These are phyloP conservation scores for Excalfactoria chinensis DNA, from an alignment of 2,113 vertebrate species.

Conservation along the genomic window DNA sequence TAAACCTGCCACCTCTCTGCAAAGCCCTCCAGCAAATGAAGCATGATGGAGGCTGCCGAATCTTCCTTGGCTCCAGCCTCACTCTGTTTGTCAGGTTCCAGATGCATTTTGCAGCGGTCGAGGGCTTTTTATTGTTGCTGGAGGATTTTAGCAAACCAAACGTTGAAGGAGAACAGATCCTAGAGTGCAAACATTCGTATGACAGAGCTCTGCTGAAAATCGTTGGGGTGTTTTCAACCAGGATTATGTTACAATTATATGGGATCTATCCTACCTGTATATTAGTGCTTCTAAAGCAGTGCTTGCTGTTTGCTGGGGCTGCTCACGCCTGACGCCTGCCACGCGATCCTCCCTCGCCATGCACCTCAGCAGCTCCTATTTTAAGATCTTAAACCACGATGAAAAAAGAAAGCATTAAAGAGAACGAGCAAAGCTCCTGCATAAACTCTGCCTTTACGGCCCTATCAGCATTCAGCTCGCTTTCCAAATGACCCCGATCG, in stretches of 20 bases:
- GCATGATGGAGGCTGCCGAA: conserved; percentile 14
- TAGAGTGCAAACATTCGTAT: background rate
- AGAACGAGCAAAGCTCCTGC: background rate
- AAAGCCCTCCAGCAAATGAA: conserved; percentile 51
- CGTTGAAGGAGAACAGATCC: conserved; percentile 23
- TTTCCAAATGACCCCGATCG: background rate
- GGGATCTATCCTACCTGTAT: background rate
- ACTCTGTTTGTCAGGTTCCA: conserved; percentile 43
- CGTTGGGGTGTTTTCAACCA: conserved; percentile 22
- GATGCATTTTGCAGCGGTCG: conserved; percentile 3
- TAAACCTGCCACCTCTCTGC: conserved; percentile 25
- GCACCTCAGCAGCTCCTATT: conserved; percentile 33
- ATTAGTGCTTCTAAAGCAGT: background rate
- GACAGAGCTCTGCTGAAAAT: conserved; percentile 11
- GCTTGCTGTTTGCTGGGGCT: background rate
- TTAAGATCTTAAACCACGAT: background rate
- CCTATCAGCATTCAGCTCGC: conserved; percentile 10
- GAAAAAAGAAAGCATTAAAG: background rate
- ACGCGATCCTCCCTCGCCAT: conserved; percentile 10
- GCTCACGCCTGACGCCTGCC: background rate
- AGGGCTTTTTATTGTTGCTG: background rate
- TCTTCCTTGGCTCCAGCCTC: background rate
- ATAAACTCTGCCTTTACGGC: background rate
- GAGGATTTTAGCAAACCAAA: conserved; percentile 39
- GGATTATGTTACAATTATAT: conserved; percentile 44